A percentile compares a stretch with the other conserved stretches of the same genome.
These are phyloP conservation scores for Xyrauchen texanus DNA, from an alignment of 2,113 vertebrate species.

Conservation along the genomic window DNA sequence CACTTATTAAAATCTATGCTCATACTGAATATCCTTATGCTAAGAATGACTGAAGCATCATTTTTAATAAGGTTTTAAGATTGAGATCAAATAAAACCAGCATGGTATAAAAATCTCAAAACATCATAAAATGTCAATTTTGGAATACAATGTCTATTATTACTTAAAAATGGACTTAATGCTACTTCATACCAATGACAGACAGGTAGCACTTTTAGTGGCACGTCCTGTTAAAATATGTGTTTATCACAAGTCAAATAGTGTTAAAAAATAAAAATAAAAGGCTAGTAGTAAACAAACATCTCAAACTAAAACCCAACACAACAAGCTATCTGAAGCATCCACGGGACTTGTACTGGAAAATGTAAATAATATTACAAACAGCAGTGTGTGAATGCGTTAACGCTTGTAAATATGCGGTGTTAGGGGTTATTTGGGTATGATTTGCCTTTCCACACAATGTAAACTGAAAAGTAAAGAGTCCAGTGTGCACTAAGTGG, in stretches of 20 bases:
- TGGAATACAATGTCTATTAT: neutral
- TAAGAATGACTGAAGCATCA: neutral
- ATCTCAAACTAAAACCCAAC: neutral
- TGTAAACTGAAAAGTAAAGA: neutral
- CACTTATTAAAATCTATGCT: no score
- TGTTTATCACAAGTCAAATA: no score
- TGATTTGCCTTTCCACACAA: neutral
- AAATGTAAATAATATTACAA: neutral
- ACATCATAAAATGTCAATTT: neutral
- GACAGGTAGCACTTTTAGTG: neutral
- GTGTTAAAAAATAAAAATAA: neutral
- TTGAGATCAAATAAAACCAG: neutral
- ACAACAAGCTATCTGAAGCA: no score
- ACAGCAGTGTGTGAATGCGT: neutral
- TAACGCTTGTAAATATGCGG: neutral
- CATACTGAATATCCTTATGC: neutral
- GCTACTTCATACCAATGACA: neutral
- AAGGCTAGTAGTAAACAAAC: slow-evolving; percentile 34
- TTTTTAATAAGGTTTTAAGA: neutral
- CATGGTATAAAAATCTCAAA: neutral
- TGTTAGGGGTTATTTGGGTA: neutral
- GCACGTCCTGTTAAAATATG: no score
- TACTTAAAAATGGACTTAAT: neutral
- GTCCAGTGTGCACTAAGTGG: slow-evolving; percentile 29
- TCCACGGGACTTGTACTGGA: neutral